Evolutionary conservation across 2,888 invertebrate genomes (phyloP), one percentile per base, ranked within the genome.

Genomic region (Zootermopsis nevadensis): DNA sequence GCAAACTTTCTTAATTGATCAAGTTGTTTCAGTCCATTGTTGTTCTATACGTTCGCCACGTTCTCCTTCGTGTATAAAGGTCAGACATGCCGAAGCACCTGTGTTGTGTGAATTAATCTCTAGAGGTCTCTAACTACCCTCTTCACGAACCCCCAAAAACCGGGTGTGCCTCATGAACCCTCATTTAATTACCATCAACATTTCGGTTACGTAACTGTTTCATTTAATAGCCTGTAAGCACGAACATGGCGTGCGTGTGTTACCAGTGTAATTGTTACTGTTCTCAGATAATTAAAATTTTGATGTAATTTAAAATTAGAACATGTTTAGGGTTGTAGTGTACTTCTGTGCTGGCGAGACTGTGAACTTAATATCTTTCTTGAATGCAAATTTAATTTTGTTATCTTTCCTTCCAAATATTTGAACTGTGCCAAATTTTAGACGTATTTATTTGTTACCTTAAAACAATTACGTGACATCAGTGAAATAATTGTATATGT

Each of bases 121-220:
- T n/a, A 60, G 60, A 27, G 60, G 60, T 60, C 15, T 60, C 7
- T 7, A 27, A 60, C 12, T 60, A 60, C 6, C 27, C 27, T 27
- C n/a, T 27, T 8, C 60, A 60, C n/a, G n/a, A 27, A 60, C 60
- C 4, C n/a, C 4, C n/a, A 69, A 69, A 31, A 33, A 33, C 69
- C 33, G 69, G 33, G 69, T 69, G 69, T 33, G 33, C 69, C 69
- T 69, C 69, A 69, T 69, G 69, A 69, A 15, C 19, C 31, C 19
- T 69, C 10, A 69, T 69, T 69, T 69, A 69, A 69, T 69, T 69
- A 33, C 33, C 69, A 69, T 69, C 69, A 69, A 69, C 69, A 69
- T 69, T 69, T 69, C 27, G 69, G 69, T 69, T 69, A 69, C 69
- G 69, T 69, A 69, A 69, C 33, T 4, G 24, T 6, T 19, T 33